Percentiles rank a stretch among this genome's conserved stretches.
Conservation (phyloP, 2,888 invertebrate genomes). For the Apotomis turbidana region DNA sequence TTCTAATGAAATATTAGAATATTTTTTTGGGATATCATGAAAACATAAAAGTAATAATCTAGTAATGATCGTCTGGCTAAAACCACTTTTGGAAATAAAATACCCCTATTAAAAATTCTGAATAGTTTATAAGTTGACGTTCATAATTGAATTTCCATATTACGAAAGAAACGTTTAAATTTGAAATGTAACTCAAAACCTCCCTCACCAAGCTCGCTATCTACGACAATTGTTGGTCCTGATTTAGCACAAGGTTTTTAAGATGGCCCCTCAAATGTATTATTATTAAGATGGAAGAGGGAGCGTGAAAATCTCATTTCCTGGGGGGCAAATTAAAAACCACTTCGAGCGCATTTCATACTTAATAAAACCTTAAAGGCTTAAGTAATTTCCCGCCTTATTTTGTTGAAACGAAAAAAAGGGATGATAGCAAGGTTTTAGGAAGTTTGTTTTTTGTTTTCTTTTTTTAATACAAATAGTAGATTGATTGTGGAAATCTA, state of each 20-base stretch:
- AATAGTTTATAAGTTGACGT: no score
- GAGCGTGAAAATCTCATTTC: constrained; percentile 13
- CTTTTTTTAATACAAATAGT: no score
- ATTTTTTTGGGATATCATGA: no score
- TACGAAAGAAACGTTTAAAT: no score
- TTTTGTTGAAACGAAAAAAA: not conserved
- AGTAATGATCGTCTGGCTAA: no score
- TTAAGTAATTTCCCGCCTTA: constrained; percentile 5
- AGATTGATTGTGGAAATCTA: no score
- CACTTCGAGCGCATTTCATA: constrained; percentile 11
- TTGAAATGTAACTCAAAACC: no score
- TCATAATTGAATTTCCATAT: no score
- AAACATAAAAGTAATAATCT: no score
- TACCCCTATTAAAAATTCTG: no score
- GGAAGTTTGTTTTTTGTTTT: not conserved
- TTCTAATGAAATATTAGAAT: no score
- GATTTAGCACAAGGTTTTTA: not conserved
- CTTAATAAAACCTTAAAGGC: constrained; percentile 23
- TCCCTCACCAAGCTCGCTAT: not conserved
- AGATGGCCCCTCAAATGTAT: not conserved
- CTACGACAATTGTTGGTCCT: not conserved
- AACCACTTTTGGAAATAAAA: no score
- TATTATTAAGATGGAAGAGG: not conserved
- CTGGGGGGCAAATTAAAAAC: constrained; percentile 20
- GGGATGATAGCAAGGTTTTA: not conserved